phyloP scores from a whole-genome alignment of 2,888 invertebrate genomes.

The Chirona hameri region DNA sequence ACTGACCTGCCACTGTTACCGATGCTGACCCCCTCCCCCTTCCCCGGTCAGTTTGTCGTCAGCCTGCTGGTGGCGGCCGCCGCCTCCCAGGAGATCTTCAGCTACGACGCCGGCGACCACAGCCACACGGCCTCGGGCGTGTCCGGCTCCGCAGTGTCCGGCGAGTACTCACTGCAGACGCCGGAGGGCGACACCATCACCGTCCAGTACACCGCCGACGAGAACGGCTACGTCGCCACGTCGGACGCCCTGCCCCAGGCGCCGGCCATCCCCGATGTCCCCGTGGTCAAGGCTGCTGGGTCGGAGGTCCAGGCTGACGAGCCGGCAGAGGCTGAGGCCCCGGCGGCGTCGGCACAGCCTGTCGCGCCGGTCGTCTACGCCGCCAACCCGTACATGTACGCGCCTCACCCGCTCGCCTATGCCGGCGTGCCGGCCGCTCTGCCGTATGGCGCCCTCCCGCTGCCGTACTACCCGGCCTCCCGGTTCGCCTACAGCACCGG shows the following conservation, averaged over 20 bases:
- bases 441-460: no score
- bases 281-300: background rate
- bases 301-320: no score
- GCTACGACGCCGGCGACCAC: background rate
- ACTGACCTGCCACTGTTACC: background rate
- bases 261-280: slow-evolving; percentile 63
- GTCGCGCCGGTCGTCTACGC: background rate
- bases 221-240: slow-evolving; percentile 70
- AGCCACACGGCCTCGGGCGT: background rate
- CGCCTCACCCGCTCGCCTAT: background rate
- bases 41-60: background rate
- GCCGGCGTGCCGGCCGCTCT: background rate
- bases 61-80: background rate
- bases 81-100: background rate
- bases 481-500: no score
- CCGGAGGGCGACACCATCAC: slow-evolving; percentile 66
- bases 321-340: no score
- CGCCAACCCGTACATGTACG: background rate
- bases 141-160: slow-evolving; percentile 43
- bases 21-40: no score
- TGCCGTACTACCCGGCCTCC: no score
- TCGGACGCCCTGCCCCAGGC: slow-evolving; percentile 46
- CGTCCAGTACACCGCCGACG: slow-evolving; percentile 71
- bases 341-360: no score
- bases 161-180: slow-evolving; percentile 54